Evolutionary conservation across 2,797 vertebrate genomes (phyloP), one percentile per base, ranked within the genome.

Genomic region (Balearica regulorum): DNA sequence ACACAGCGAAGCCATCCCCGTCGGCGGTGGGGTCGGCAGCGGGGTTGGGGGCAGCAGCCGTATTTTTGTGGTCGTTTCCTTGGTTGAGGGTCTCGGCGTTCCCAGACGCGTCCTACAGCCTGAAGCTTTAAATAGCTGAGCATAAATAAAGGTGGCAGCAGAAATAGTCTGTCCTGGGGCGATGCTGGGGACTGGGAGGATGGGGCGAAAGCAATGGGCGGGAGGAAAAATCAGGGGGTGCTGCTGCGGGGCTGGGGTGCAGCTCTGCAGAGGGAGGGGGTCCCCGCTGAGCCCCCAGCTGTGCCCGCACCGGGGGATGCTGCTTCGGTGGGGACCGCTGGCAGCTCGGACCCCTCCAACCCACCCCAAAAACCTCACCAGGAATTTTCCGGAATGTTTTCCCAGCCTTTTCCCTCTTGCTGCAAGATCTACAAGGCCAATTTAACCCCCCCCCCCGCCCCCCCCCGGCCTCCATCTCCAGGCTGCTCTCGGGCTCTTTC

Each of bases 61-160:
- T 4, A 5, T 20, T 61, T n/a, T 73, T 35, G 61, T 3, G 33
- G 73, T 21, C 2, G 4, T 57, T 69, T 28, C 55, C 37, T 43
- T 15, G 80, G 73, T 17, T 17, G 61, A 41, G 73, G 80, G 48
- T 14, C 37, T 79, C 3, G 3, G 25, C 15, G 20, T 89, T 75
- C 68, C 73, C 49, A 72, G 79, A 55, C 60, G 1, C 20, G 17
- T 46, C 53, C 72, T 37, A 6, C 33, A 26, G 78, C 78, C 14
- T 4, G n/a, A 17, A 53, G 39, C 86, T 93, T 89, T 75, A 93
- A 89, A 89, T 85, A 93, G 57, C 75, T 8, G 49, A 37, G 68
- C 9, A 4, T 68, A 88, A 73, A 83, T 83, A 88, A 68, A 68
- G 68, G 86, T n/a, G 73, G 61, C 9, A 31, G 75, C 51, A 81